Evolutionary conservation across 2,113 vertebrate species (phyloP).

Genomic region (Panthera tigris): DNA sequence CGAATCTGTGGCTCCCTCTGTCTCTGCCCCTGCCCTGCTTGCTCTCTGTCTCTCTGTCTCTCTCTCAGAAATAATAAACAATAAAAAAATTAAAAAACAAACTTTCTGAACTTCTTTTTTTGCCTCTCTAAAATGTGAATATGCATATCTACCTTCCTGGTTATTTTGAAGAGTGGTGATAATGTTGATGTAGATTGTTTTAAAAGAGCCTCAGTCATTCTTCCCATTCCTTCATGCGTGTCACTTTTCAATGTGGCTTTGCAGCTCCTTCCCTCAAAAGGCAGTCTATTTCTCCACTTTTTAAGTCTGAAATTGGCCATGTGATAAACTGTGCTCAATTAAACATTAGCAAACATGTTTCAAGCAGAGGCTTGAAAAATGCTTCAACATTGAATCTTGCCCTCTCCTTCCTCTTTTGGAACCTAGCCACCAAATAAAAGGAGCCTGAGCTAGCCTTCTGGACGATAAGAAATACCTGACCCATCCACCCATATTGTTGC

Average conservation of each 20-base stretch:
- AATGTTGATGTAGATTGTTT: background rate
- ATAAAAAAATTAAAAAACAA: too few relatives aligned
- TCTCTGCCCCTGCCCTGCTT: too few relatives aligned
- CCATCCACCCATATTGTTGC: background rate
- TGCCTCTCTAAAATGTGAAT: background rate
- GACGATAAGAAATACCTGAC: background rate
- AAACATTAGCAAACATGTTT: slow-evolving; percentile 16
- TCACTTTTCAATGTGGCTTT: background rate
- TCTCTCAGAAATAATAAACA: too few relatives aligned
- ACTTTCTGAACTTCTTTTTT: background rate
- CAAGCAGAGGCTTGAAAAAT: background rate
- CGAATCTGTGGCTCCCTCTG: too few relatives aligned
- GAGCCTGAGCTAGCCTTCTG: background rate
- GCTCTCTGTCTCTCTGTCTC: too few relatives aligned
- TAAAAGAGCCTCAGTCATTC: background rate
- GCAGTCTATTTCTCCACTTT: background rate
- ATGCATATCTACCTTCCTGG: background rate
- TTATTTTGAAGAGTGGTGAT: background rate
- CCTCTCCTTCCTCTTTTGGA: background rate
- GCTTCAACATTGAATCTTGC: background rate
- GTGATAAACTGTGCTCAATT: slow-evolving; percentile 1
- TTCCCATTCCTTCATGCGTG: background rate
- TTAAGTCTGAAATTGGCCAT: background rate
- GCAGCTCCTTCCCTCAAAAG: background rate
- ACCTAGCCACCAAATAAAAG: background rate